These are phyloP conservation scores for Pseudochirops cupreus DNA, from an alignment of 2,797 vertebrate species.

Conservation along the genomic window DNA sequence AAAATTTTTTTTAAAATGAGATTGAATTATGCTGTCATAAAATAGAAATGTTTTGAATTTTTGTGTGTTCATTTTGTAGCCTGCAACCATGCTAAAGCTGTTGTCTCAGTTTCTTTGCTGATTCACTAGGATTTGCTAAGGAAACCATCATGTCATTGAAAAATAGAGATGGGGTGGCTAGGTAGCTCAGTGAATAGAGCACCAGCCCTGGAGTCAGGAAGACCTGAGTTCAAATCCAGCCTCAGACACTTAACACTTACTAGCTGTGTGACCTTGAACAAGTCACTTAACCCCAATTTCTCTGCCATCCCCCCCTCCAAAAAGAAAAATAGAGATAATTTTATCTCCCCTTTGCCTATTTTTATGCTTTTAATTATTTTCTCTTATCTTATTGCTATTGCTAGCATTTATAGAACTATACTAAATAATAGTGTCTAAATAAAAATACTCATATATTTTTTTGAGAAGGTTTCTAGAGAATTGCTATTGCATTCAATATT, in stretches of 20 bases:
- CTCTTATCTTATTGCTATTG: not conserved
- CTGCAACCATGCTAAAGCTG: not conserved
- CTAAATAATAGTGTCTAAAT: not conserved
- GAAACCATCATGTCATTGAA: not conserved
- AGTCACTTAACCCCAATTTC: no score
- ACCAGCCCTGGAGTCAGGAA: no score
- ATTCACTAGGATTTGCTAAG: not conserved
- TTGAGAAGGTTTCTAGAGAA: not conserved
- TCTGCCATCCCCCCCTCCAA: no score
- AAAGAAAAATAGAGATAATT: not conserved
- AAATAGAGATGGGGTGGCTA: not conserved
- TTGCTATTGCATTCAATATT: not conserved
- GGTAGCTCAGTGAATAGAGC: no score
- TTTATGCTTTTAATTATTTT: not conserved
- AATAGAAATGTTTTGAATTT: not conserved
- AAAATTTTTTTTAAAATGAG: not conserved
- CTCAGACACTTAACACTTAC: no score
- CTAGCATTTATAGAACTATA: not conserved
- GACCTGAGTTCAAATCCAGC: no score
- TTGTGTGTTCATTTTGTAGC: not conserved
- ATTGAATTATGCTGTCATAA: not conserved
- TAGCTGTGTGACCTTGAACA: no score
- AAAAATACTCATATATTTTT: not conserved
- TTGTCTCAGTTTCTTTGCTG: not conserved
- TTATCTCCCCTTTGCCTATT: not conserved